Conservation (phyloP, 1,140 invertebrate genomes). For the Prorops nasuta region DNA sequence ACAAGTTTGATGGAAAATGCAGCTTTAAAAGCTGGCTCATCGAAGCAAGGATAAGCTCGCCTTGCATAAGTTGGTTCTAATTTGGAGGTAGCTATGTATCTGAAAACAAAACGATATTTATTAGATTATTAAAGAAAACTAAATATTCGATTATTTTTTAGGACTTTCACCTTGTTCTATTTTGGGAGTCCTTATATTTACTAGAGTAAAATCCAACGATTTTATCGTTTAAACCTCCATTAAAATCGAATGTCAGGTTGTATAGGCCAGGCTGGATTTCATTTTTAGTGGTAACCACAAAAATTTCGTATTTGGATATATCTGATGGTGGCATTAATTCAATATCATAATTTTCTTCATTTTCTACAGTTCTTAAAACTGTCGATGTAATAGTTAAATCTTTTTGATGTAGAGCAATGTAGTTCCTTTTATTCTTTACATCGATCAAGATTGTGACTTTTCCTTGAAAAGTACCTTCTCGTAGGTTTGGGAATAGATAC, state of each 20-base stretch:
- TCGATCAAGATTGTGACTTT: constrained; percentile 70
- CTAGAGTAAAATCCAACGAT: constrained; percentile 81
- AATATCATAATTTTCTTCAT: constrained; percentile 33
- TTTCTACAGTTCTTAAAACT: constrained; percentile 39
- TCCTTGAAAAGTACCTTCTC: constrained; percentile 68
- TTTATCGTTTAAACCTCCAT: constrained; percentile 65
- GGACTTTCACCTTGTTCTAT: constrained; percentile 59
- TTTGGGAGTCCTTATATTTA: constrained; percentile 63
- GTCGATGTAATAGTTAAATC: constrained; percentile 59
- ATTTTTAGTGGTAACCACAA: constrained; percentile 60
- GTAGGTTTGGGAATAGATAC: constrained; percentile 70
- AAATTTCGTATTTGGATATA: constrained; percentile 62
- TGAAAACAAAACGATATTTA: constrained; percentile 45
- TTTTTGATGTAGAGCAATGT: constrained; percentile 71
- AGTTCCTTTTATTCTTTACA: constrained; percentile 57
- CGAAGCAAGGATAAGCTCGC: constrained; percentile 91
- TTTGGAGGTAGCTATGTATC: constrained; percentile 83
- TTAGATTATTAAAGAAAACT: not conserved
- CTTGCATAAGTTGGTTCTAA: constrained; percentile 93
- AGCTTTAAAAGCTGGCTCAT: constrained; percentile 93
- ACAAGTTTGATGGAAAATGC: constrained; percentile 78
- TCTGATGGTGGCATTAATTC: constrained; percentile 42
- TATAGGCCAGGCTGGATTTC: constrained; percentile 63
- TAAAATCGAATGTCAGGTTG: constrained; percentile 65
- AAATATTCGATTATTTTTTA: not conserved